Conservation (phyloP, 2,797 vertebrate genomes). For the Xiphophorus birchmanni region DNA sequence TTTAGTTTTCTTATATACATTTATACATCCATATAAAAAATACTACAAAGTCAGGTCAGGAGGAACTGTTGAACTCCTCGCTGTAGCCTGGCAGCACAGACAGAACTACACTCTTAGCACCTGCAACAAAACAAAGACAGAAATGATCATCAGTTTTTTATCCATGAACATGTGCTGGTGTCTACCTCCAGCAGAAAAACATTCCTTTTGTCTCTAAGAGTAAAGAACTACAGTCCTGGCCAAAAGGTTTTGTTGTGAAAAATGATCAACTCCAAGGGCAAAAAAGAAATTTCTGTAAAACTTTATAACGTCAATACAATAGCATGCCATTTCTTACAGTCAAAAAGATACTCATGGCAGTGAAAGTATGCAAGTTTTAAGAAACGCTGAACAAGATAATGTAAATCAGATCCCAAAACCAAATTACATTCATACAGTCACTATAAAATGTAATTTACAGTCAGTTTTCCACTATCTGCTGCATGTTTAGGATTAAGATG, state of each 20-base stretch:
- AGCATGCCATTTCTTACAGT: not conserved
- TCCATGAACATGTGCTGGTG: not conserved
- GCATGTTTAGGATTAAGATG: too few relatives aligned
- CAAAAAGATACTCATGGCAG: not conserved
- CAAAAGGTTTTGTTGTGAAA: not conserved
- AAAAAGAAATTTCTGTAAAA: not conserved
- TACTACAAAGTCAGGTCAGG: not conserved
- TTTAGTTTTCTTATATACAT: not conserved
- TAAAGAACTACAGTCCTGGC: not conserved
- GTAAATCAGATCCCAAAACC: not conserved
- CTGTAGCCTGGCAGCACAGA: constrained; percentile 5
- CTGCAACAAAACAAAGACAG: not conserved
- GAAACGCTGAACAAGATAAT: not conserved
- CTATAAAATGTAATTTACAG: not conserved
- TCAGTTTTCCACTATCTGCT: not conserved
- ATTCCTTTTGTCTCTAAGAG: not conserved
- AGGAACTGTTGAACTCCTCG: not conserved
- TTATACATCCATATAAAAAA: not conserved
- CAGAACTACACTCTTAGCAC: constrained; percentile 4
- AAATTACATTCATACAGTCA: not conserved
- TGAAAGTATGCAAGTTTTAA: not conserved
- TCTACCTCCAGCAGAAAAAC: not conserved
- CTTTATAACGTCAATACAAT: not conserved
- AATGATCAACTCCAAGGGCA: not conserved
- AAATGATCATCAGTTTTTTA: not conserved